These are phyloP conservation scores for Phoxinus dragarum DNA, from an alignment of 2,797 vertebrate genomes.

Conservation along the genomic window DNA sequence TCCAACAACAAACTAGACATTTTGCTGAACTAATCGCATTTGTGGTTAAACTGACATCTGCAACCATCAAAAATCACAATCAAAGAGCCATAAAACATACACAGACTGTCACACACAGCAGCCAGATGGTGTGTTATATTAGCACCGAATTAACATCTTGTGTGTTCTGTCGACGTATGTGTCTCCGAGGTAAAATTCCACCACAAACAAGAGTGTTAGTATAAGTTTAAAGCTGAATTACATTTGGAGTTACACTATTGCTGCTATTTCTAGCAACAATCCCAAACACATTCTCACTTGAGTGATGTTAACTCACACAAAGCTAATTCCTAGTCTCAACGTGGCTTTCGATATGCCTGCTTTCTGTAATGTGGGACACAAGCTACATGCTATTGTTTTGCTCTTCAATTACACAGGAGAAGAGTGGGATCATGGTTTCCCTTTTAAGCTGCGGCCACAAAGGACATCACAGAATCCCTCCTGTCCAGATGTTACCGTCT, in stretches of 20 bases:
- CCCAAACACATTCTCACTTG: conserved; percentile 25
- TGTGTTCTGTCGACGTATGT: conserved; percentile 42
- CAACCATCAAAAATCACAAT: conserved; percentile 37
- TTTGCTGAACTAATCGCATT: conserved; percentile 10
- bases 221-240: conserved; percentile 35
- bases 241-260: conserved; percentile 36
- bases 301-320: conserved; percentile 29
- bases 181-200: conserved; percentile 33
- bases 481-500: conserved; percentile 38
- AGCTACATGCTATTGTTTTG: conserved; percentile 11
- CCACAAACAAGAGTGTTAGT: conserved; percentile 31
- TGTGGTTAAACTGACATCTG: conserved; percentile 35
- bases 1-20: conserved; percentile 10
- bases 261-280: conserved; percentile 48
- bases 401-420: conserved; percentile 37
- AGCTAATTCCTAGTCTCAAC: conserved; percentile 24
- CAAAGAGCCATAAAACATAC: conserved; percentile 28
- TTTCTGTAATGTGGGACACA: conserved; percentile 49
- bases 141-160: conserved; percentile 53
- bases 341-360: conserved; percentile 21
- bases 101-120: conserved; percentile 14
- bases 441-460: conserved; percentile 41
- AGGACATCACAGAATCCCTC: conserved; percentile 28
- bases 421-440: conserved; percentile 24
- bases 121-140: conserved; percentile 54